Evolutionary conservation across 2,113 vertebrate species (phyloP), one percentile per base, ranked within the genome.

Genomic region (Pelmatolapia mariae): DNA sequence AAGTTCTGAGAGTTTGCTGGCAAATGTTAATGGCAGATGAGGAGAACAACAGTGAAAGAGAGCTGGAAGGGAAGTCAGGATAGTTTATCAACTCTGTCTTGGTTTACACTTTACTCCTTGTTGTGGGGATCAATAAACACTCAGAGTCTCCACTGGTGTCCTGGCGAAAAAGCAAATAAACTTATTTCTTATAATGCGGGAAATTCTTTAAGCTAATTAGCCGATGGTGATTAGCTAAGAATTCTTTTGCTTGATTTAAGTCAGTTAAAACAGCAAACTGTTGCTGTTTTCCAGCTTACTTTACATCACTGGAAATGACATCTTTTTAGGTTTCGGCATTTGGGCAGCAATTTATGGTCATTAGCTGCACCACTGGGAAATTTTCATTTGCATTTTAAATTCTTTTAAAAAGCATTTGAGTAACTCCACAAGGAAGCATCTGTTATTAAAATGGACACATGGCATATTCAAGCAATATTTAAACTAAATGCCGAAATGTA

Each of bases 1-100:
- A 19, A 84, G 76, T 90, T 73, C 78, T 81, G 80, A 79, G 80
- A 85, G 57, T 9, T n/a, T 71, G 43, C 84, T 88, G 90, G 84
- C 82, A 83, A 66, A 82, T 19, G 18, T 13, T 59, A n/a, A 83
- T 24, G 54, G 5, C 0, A 84, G 45, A 87, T 85, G 10, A 73
- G 86, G 4, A 54, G 84, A 29, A 68, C 29, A 85, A 26, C 9
- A 5, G 73, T 63, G 83, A 50, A 71, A 89, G 83, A 38, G 15
- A 86, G 86, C 82, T 68, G 81, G 59, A 54, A 80, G 43, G 54
- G 4, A 88, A 89, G 76, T 88, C 26, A 24, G 22, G 7, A 80
- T 33, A 11, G 24, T 53, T 45, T 85, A 31, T 50, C 3, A 12
- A 8, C 6, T 19, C 10, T 18, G 4, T 40, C 61, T 61, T 50